Base-by-base conservation (phyloP, 2,888 invertebrate species). In the Adela reaumurella region DNA sequence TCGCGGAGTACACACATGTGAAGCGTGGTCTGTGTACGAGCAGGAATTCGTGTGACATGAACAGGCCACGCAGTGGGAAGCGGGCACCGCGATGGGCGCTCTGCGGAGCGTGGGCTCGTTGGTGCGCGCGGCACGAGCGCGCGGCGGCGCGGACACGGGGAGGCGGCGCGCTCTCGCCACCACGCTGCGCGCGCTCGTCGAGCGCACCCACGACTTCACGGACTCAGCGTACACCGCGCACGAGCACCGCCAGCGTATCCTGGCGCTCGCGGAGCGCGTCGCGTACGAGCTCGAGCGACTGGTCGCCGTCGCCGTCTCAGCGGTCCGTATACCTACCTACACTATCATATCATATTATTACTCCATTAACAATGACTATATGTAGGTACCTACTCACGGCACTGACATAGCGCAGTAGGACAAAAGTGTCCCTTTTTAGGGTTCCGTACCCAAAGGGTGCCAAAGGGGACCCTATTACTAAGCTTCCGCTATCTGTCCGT, bases 211-310 rank as follows among this genome's bases (percentile, higher is more conserved):
- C 81, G 97, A 99, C 81, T 99, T 99, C 77, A 99, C 98, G 48
- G 98, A 99, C 81, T 98, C 97, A 56, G 97, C 98, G 55, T 99
- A 98, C 77, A 99, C 98, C 53, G 92, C 91, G 58, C 97, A 98
- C 74, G 95, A 96, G 65, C 95, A 97, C 74, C 85, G 97, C 54
- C 95, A 99, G 76, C 92, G 94, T 66, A 97, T 99, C 65, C 82
- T 99, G 52, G 85, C 94, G 62, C 81, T 88, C 48, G 87, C 94
- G 64, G 96, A 98, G 69, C 85, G 93, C 62, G 88, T 94, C 63
- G 92, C 93, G 63, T 85, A 92, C 62, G 95, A 98, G 78, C 83
- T 97, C 61, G 93, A 94, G 68, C 90, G 93, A 68, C 86, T 97
- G 52, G 83, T 97, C 54, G 85, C 92, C 61, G 87, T 91, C 56